Evolutionary conservation across 2,888 invertebrate genomes (phyloP).

Genomic region (Napeogenes inachia): DNA sequence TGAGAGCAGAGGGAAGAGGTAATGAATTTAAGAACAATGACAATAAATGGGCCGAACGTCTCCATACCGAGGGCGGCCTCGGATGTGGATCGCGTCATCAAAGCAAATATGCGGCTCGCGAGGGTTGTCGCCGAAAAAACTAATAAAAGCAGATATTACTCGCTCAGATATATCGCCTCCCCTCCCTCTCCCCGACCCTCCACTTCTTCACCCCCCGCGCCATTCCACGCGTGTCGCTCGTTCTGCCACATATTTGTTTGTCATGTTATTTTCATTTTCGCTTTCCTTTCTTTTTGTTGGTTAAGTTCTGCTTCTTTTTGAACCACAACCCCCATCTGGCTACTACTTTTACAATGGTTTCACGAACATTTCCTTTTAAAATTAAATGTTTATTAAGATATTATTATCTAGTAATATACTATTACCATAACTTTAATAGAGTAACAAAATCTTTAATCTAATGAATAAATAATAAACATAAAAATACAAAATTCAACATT

Average conservation of each 20-base stretch:
- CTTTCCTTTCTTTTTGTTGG: background rate
- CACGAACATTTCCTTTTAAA: too few relatives aligned
- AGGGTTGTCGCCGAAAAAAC: conserved; percentile 67
- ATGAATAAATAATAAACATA: too few relatives aligned
- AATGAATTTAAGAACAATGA: conserved; percentile 32
- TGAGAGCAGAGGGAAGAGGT: conserved; percentile 14
- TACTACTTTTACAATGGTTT: background rate
- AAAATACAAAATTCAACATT: too few relatives aligned
- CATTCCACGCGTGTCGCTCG: conserved; percentile 25
- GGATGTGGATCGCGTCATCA: conserved; percentile 26
- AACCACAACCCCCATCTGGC: background rate
- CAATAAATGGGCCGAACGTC: conserved; percentile 27
- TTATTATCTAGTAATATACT: too few relatives aligned
- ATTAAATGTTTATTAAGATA: too few relatives aligned
- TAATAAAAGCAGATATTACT: conserved; percentile 69
- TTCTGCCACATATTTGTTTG: conserved; percentile 4
- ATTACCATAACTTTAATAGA: too few relatives aligned
- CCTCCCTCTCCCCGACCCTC: conserved; percentile 14
- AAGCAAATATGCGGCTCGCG: conserved; percentile 35
- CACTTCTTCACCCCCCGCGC: conserved; percentile 18
- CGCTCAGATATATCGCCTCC: conserved; percentile 45
- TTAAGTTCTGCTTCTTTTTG: background rate
- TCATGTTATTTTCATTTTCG: conserved; percentile 4
- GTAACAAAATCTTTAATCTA: too few relatives aligned
- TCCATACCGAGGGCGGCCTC: conserved; percentile 18